These are phyloP conservation scores for Dione juno DNA, from an alignment of 2,888 invertebrate species.

Conservation along the genomic window DNA sequence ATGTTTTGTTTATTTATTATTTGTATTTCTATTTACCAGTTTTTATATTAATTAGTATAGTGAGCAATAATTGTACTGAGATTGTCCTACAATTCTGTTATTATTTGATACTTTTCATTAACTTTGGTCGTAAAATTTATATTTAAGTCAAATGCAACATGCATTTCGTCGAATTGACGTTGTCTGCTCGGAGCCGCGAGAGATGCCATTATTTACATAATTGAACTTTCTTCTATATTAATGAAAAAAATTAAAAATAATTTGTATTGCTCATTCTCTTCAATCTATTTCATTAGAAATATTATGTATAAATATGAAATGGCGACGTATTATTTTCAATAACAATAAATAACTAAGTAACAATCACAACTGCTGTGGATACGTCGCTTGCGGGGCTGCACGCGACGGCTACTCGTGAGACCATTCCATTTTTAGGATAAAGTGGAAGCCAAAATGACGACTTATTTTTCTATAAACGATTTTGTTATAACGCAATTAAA, in stretches of 20 bases:
- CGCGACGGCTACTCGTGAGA: conserved; percentile 75
- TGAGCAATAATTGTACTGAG: conserved; percentile 66
- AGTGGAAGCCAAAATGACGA: conserved; percentile 81
- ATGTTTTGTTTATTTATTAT: conserved; percentile 51
- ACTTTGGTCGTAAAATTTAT: conserved; percentile 39
- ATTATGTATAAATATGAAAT: conserved; percentile 26
- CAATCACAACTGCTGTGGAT: conserved; percentile 34
- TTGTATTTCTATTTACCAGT: conserved; percentile 49
- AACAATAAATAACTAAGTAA: conserved; percentile 28
- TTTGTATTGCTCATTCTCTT: conserved; percentile 32
- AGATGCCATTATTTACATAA: conserved; percentile 65
- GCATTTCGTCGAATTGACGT: conserved; percentile 43
- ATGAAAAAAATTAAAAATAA: conserved; percentile 18
- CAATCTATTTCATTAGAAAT: conserved; percentile 17
- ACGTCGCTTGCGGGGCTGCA: conserved; percentile 33
- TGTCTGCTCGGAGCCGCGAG: conserved; percentile 58
- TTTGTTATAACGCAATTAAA: conserved; percentile 81
- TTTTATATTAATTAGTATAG: conserved; percentile 53
- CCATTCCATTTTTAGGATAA: conserved; percentile 80
- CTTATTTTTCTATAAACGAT: conserved; percentile 81
- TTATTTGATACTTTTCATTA: conserved; percentile 57
- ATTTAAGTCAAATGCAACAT: conserved; percentile 43
- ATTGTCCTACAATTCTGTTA: conserved; percentile 55
- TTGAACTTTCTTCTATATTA: conserved; percentile 30
- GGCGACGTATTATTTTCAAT: conserved; percentile 32